phyloP scores from a whole-genome alignment of 2,888 invertebrate species.

The Colletes collaris region DNA sequence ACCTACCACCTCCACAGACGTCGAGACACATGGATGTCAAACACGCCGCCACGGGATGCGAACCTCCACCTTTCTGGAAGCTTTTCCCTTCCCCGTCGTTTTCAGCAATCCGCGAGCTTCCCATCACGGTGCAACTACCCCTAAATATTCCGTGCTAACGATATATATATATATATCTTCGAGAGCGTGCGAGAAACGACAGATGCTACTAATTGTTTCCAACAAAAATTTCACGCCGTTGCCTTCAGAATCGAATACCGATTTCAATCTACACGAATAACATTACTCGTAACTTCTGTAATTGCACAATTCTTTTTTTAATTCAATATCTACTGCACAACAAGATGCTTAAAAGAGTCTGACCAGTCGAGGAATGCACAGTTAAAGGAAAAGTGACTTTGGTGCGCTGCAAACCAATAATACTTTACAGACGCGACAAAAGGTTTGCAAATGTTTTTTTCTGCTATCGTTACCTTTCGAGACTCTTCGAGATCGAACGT shows the following conservation, averaged over 20 bases:
- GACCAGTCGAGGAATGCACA: too few species aligned
- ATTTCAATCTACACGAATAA: too few species aligned
- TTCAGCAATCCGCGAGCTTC: constrained; percentile 13
- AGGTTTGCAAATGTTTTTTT: too few species aligned
- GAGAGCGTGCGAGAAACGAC: constrained; percentile 33
- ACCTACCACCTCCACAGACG: constrained; percentile 25
- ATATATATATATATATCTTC: constrained; percentile 22
- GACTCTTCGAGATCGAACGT: constrained; percentile 2
- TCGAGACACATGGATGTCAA: constrained; percentile 48
- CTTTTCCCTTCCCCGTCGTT: constrained; percentile 11
- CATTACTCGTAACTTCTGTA: too few species aligned
- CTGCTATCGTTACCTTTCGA: background rate
- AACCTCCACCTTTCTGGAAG: constrained; percentile 5
- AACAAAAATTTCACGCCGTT: background rate
- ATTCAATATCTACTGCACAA: too few species aligned
- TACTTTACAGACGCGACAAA: too few species aligned
- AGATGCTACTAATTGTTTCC: constrained; percentile 14
- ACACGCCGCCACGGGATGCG: constrained; percentile 44
- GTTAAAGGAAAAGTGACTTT: too few species aligned
- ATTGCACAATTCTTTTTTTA: too few species aligned
- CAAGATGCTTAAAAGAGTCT: too few species aligned
- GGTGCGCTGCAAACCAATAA: too few species aligned
- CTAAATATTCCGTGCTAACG: constrained; percentile 29
- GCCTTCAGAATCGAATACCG: too few species aligned
- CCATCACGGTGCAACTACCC: constrained; percentile 46